A percentile compares a stretch with the other conserved stretches of the same genome.
Evolutionary conservation across 2,888 invertebrate species (phyloP).

Genomic region (Orchesellides sinensis): DNA sequence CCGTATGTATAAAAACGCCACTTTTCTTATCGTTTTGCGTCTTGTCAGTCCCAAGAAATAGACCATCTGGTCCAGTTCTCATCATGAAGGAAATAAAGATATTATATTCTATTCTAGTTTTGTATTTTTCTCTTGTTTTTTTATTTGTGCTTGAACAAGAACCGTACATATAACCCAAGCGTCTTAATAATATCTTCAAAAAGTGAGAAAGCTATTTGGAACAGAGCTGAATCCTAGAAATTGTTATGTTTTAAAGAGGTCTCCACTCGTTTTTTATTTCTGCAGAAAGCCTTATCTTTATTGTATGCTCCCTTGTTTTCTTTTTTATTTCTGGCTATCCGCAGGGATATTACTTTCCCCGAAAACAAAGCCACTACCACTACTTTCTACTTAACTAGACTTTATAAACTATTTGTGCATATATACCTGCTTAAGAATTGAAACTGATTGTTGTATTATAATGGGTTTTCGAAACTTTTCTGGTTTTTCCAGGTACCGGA

Average conservation of each 20-base stretch:
- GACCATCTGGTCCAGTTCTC: constrained; percentile 32
- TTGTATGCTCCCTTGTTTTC: not conserved
- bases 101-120: not conserved
- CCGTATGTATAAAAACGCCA: no score
- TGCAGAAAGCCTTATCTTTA: constrained; percentile 8
- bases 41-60: not conserved
- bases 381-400: not conserved
- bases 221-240: constrained; percentile 15
- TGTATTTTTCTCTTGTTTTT: not conserved
- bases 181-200: not conserved
- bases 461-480: no score
- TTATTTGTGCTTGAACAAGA: not conserved
- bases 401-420: not conserved
- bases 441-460: not conserved
- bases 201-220: not conserved
- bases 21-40: not conserved
- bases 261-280: constrained; percentile 8
- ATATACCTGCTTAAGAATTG: no score
- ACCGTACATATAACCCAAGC: no score
- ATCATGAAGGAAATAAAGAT: not conserved
- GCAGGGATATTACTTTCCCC: not conserved
- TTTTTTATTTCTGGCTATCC: not conserved
- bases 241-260: constrained; percentile 13
- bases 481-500: constrained; percentile 78
- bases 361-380: not conserved